These are phyloP conservation scores for Sycophila sp. DNA, from an alignment of 1,140 invertebrate species.

Conservation along the genomic window DNA sequence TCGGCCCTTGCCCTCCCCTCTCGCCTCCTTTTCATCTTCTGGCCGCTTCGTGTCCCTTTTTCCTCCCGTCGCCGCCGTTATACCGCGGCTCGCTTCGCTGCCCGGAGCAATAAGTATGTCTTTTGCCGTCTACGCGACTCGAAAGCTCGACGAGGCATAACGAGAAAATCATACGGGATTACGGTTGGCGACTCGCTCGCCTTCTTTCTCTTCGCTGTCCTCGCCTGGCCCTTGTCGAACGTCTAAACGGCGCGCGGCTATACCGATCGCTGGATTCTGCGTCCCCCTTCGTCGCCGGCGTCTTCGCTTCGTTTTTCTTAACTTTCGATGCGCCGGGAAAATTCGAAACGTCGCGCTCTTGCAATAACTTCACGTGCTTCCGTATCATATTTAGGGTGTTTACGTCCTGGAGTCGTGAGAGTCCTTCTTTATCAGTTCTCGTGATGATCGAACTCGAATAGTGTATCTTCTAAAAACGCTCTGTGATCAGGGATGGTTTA, in stretches of 20 bases:
- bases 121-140: slow-evolving; percentile 48
- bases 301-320: not conserved
- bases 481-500: no score
- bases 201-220: not conserved
- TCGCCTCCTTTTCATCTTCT: slow-evolving; percentile 26
- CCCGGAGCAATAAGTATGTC: slow-evolving; percentile 41
- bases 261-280: not conserved
- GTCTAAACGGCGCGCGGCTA: not conserved
- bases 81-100: slow-evolving; percentile 21
- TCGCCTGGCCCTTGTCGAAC: no score
- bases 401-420: not conserved
- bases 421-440: no score
- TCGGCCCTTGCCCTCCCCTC: slow-evolving; percentile 42
- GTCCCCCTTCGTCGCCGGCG: not conserved
- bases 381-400: not conserved
- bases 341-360: not conserved
- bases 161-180: slow-evolving; percentile 49
- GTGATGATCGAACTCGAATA: no score
- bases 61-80: not conserved
- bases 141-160: slow-evolving; percentile 50
- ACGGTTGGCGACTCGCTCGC: not conserved
- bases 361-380: slow-evolving; percentile 7
- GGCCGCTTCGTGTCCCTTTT: not conserved
- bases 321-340: not conserved
- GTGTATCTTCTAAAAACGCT: not conserved